Evolutionary conservation across 1,140 invertebrate genomes (phyloP).

Genomic region (Brachionus calyciflorus): DNA sequence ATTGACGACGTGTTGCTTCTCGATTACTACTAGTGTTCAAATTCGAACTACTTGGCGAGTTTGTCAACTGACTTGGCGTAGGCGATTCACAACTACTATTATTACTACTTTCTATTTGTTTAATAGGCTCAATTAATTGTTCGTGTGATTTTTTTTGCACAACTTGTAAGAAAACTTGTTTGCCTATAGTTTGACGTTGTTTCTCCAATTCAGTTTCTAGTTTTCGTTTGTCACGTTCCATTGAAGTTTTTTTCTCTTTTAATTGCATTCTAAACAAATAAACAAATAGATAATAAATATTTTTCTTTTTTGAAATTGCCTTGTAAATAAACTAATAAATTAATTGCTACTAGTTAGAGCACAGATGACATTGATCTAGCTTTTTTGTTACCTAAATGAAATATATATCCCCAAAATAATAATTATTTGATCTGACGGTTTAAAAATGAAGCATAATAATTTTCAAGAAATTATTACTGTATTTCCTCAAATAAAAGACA

Average conservation of each 20-base stretch:
- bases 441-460: too few species aligned
- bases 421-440: too few species aligned
- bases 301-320: too few species aligned
- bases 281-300: too few species aligned
- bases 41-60: conserved; percentile 16
- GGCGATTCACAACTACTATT: conserved; percentile 16
- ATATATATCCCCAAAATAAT: too few species aligned
- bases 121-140: background rate
- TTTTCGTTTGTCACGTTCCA: conserved; percentile 45
- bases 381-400: too few species aligned
- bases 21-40: background rate
- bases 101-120: background rate
- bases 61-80: conserved; percentile 14
- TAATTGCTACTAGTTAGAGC: conserved; percentile 26
- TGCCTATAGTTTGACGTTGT: conserved; percentile 38
- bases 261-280: conserved; percentile 40
- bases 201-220: conserved; percentile 40
- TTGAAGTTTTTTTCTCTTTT: conserved; percentile 45
- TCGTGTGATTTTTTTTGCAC: conserved; percentile 26
- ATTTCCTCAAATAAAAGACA: too few species aligned
- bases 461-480: too few species aligned
- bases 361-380: too few species aligned
- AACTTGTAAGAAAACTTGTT: conserved; percentile 46
- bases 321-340: background rate
- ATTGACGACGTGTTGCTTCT: conserved; percentile 24